Percentiles rank a stretch among this genome's conserved stretches.
Conservation (phyloP, 2,888 invertebrate species). For the Teleogryllus oceanicus region DNA sequence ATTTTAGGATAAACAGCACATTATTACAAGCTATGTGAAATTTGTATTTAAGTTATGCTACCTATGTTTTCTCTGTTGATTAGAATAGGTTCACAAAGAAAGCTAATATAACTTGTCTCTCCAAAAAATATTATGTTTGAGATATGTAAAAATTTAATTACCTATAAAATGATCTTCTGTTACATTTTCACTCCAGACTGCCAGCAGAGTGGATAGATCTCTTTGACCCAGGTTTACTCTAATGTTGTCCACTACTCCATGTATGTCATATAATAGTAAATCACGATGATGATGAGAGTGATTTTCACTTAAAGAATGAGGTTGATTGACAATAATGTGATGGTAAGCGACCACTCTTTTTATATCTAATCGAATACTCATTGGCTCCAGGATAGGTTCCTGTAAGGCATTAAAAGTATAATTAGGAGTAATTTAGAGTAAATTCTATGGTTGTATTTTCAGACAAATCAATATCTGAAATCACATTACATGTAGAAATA, state of each 20-base stretch:
- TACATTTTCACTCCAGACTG: conserved; percentile 69
- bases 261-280: conserved; percentile 58
- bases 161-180: conserved; percentile 59
- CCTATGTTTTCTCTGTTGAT: too few relatives aligned
- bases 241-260: conserved; percentile 63
- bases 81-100: background rate
- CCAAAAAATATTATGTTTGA: background rate
- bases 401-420: conserved; percentile 38
- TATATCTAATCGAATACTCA: conserved; percentile 67
- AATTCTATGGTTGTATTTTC: too few relatives aligned
- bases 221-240: conserved; percentile 68
- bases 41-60: too few relatives aligned
- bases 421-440: too few relatives aligned
- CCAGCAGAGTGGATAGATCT: conserved; percentile 67
- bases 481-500: too few relatives aligned
- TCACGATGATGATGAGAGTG: conserved; percentile 44
- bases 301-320: conserved; percentile 30
- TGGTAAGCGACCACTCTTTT: conserved; percentile 58
- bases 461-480: too few relatives aligned
- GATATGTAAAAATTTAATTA: conserved; percentile 38
- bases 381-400: conserved; percentile 74
- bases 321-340: conserved; percentile 31
- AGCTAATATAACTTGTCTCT: background rate
- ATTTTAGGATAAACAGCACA: too few relatives aligned
- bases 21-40: too few relatives aligned